These are phyloP conservation scores for Drosophila multiciliata DNA, from an alignment of 2,888 invertebrate species.

Conservation along the genomic window DNA sequence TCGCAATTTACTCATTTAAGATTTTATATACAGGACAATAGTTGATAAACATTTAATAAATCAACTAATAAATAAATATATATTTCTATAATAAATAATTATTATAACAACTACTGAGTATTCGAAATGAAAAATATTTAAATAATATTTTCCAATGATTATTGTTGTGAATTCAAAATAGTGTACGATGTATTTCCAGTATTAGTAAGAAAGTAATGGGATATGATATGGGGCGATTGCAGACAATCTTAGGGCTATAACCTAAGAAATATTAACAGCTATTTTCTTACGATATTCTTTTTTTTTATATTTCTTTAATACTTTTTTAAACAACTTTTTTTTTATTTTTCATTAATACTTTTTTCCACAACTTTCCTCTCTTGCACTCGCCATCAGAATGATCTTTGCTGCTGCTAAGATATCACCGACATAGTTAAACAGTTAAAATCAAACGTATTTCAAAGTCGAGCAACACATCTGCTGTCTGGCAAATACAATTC, in stretches of 20 bases:
- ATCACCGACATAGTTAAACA: not conserved
- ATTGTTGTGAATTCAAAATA: not conserved
- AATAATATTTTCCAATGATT: not conserved
- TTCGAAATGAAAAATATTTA: not conserved
- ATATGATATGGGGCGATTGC: not conserved
- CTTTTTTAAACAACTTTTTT: not conserved
- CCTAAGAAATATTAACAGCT: not conserved
- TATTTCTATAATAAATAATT: not conserved
- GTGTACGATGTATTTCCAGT: not conserved
- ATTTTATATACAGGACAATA: not conserved
- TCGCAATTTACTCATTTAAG: not conserved
- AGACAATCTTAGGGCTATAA: not conserved
- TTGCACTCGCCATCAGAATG: not conserved
- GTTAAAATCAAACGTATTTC: not conserved
- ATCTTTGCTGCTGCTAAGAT: not conserved
- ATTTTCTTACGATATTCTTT: not conserved
- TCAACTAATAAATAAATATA: not conserved
- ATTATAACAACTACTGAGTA: not conserved
- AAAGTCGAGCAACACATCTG: not conserved
- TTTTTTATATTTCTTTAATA: not conserved
- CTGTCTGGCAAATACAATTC: not conserved
- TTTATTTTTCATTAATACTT: not conserved
- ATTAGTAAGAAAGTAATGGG: not conserved
- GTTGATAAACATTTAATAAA: not conserved
- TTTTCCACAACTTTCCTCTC: not conserved